Base-by-base conservation (phyloP, 2,113 vertebrate species). In the Gulo gulo region DNA sequence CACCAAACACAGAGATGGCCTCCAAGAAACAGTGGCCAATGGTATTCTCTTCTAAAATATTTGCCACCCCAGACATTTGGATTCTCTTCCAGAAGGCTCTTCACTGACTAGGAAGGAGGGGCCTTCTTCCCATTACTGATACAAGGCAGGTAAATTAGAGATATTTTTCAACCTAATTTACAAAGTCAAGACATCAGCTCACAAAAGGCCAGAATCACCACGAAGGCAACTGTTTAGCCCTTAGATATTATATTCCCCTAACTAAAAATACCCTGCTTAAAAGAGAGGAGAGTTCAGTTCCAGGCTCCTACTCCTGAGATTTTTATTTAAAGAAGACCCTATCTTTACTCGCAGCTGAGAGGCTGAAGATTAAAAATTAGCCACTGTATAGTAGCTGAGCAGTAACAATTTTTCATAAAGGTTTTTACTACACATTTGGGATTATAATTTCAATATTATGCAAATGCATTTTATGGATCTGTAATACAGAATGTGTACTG, bases 401-500 rank as follows among this genome's bases (percentile, higher is more conserved):
- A 98, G 97, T 98, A 98, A 98, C 98, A 98, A 98, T 99, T 99
- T 99, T 99, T 99, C 98, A 98, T 98, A 95, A 98, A 98, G 98
- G 55, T 94, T 98, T 99, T 99, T 98, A 98, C 85, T 98, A 89
- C 96, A 96, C 99, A 94, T 98, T 98, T 98, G 99, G 98, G 98
- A 98, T 98, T 98, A 98, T 98, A 98, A 98, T 98, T 99, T 98
- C 97, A 96, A 97, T 98, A 98, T 99, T 99, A 98, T 99, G 98
- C 98, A 99, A 98, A 99, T 99, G 88, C 69, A 88, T 99, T 99
- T 99, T 99, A 99, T 98, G 98, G 98, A 98, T 98, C 98, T 97
- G 92, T 99, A 98, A 98, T 96, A 97, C 78, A 98, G 98, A 98
- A 98, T 98, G 98, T 98, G 97, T 98, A 97, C 98, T 98, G 96